Evolutionary conservation across 1,140 invertebrate genomes (phyloP).

Genomic region (Gryllus bimaculatus): DNA sequence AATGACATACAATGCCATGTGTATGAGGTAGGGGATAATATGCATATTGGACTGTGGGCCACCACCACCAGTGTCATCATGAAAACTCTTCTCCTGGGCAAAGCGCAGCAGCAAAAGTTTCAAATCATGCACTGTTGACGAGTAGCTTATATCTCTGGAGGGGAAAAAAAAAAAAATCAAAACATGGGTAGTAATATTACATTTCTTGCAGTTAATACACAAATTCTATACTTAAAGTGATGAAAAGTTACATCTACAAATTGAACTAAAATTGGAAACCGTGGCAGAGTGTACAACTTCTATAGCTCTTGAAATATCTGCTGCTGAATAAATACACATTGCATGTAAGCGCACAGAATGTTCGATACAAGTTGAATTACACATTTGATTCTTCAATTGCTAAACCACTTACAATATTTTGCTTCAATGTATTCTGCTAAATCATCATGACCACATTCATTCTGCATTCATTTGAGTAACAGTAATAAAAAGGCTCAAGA

Average conservation of each 20-base stretch:
- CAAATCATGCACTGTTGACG: conserved; percentile 85
- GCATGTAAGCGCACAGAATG: no score
- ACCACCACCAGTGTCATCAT: conserved; percentile 93
- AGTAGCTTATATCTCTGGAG: conserved; percentile 72
- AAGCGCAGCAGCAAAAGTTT: conserved; percentile 85
- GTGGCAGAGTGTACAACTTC: no score
- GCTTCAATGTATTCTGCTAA: no score
- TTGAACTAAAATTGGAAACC: no score
- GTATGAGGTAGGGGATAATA: conserved; percentile 85
- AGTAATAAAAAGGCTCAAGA: no score
- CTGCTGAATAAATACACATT: no score
- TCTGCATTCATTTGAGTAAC: no score
- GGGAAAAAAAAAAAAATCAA: conserved; percentile 3
- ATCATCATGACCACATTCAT: no score
- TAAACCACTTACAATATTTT: no score
- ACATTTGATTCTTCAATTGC: no score
- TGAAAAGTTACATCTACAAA: not conserved
- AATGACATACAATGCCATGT: conserved; percentile 91
- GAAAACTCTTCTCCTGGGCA: conserved; percentile 89
- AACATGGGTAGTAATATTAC: not conserved
- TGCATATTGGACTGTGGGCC: conserved; percentile 96
- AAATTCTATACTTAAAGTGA: not conserved
- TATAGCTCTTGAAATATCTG: no score
- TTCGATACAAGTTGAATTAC: no score
- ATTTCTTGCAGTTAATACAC: not conserved